Conservation (phyloP, 2,888 invertebrate genomes). For the Dynastes tityus region DNA sequence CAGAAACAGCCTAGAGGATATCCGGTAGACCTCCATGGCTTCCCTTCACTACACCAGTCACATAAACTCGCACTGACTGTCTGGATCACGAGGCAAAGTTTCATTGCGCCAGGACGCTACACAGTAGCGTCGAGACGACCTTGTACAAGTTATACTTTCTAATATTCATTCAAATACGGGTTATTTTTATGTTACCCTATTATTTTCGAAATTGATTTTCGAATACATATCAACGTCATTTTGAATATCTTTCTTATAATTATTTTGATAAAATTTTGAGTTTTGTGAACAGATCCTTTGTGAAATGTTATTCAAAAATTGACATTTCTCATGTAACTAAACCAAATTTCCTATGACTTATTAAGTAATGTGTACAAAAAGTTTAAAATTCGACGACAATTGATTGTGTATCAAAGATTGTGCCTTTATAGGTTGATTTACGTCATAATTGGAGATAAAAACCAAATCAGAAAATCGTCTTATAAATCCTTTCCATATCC, state of each 20-base stretch:
- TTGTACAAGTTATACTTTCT: conserved; percentile 46
- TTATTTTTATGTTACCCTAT: conserved; percentile 40
- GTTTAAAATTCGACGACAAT: no score
- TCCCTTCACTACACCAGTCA: conserved; percentile 69
- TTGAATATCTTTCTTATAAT: not conserved
- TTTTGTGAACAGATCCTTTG: no score
- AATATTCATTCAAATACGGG: conserved; percentile 47
- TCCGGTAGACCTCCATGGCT: conserved; percentile 75
- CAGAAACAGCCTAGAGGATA: conserved; percentile 73
- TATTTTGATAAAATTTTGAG: not conserved
- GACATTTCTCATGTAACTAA: no score
- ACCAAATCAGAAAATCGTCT: no score
- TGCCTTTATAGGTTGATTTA: no score
- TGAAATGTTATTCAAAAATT: no score
- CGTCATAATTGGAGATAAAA: no score
- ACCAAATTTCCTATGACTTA: no score
- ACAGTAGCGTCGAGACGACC: conserved; percentile 62
- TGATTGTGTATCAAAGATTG: no score
- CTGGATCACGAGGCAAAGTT: conserved; percentile 67
- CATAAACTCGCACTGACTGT: conserved; percentile 70
- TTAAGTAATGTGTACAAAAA: no score
- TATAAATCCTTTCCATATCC: no score
- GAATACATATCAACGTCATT: not conserved
- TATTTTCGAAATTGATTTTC: conserved; percentile 25
- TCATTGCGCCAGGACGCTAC: conserved; percentile 65